Evolutionary conservation across 1,140 invertebrate genomes (phyloP).

Genomic region (Antheraea mylitta): DNA sequence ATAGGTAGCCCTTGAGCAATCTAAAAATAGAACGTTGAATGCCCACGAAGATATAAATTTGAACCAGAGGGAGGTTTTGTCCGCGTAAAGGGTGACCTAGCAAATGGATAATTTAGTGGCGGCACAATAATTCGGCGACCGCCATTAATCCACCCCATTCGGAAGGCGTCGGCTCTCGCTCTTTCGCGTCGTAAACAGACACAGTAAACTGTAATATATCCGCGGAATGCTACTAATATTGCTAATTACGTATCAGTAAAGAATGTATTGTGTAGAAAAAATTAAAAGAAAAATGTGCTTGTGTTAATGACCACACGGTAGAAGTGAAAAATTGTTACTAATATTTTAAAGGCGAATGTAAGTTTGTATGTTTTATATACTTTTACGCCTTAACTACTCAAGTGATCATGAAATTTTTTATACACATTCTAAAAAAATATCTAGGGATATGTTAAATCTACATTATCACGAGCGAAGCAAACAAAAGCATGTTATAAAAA

Average conservation of each 20-base stretch:
- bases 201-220: slow-evolving; percentile 24
- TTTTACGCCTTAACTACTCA: too few species aligned
- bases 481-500: too few species aligned
- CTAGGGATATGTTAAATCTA: too few species aligned
- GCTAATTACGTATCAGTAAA: slow-evolving; percentile 9
- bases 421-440: too few species aligned
- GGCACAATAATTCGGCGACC: slow-evolving; percentile 30
- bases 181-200: slow-evolving; percentile 16
- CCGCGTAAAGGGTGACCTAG: slow-evolving; percentile 25
- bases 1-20: background rate
- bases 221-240: slow-evolving; percentile 24
- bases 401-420: too few species aligned
- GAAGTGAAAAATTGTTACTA: too few species aligned
- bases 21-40: slow-evolving; percentile 4
- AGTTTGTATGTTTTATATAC: too few species aligned
- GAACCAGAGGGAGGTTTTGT: slow-evolving; percentile 9
- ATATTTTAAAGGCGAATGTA: too few species aligned
- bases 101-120: slow-evolving; percentile 29
- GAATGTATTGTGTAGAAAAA: too few species aligned
- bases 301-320: too few species aligned
- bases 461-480: too few species aligned
- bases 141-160: slow-evolving; percentile 23
- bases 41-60: slow-evolving; percentile 11
- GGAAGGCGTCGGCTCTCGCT: slow-evolving; percentile 14
- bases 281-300: too few species aligned